A percentile compares a stretch with the other conserved stretches of the same genome.
phyloP scores from a whole-genome alignment of 2,797 vertebrate species.

The Aratinga solstitialis region DNA sequence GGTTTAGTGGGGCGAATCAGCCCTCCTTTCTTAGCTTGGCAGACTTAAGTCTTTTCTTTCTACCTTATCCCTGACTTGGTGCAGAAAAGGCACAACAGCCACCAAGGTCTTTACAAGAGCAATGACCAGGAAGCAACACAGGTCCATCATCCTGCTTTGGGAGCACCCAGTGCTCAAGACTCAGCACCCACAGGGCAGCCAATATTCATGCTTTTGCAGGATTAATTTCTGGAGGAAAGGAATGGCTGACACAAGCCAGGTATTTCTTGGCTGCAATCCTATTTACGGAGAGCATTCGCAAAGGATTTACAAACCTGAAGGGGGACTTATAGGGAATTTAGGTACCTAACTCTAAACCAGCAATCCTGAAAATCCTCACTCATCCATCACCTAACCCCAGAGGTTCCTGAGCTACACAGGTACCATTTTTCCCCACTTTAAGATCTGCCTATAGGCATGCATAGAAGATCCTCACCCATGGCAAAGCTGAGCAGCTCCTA shows the following conservation, averaged over 20 bases:
- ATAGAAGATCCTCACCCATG: background rate
- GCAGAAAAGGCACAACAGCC: background rate
- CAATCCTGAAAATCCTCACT: constrained; percentile 27
- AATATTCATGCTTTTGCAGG: background rate
- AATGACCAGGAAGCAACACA: background rate
- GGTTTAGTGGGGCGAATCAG: background rate
- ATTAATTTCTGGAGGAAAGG: constrained; percentile 3
- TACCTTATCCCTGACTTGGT: background rate
- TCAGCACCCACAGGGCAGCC: background rate
- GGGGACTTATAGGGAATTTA: constrained; percentile 60
- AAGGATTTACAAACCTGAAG: constrained; percentile 53
- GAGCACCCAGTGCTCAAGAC: rapidly evolving
- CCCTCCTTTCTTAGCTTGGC: background rate
- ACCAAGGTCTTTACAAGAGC: background rate
- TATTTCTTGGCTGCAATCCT: constrained; percentile 40
- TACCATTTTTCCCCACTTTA: background rate
- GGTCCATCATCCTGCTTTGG: background rate
- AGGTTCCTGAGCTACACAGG: background rate
- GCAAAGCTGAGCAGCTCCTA: background rate
- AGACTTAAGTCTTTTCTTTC: background rate
- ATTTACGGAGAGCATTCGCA: constrained; percentile 1
- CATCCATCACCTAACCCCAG: constrained; percentile 33
- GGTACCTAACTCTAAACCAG: constrained; percentile 26
- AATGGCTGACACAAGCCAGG: constrained; percentile 34
- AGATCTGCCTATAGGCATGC: background rate